A percentile compares a stretch with the other conserved stretches of the same genome.
Conservation (phyloP, 2,888 invertebrate genomes). For the Drosophila longiperda region DNA sequence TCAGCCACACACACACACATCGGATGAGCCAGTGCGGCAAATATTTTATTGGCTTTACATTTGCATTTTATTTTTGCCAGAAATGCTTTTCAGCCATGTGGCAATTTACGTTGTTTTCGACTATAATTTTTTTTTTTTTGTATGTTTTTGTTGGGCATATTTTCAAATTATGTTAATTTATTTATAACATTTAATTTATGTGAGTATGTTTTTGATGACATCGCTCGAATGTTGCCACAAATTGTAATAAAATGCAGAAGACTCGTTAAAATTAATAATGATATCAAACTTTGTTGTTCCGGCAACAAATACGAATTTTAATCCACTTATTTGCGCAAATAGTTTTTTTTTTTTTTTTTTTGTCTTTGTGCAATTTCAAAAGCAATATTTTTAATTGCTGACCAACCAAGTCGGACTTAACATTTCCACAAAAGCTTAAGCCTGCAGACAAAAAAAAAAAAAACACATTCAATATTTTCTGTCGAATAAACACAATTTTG, state of each 20-base stretch:
- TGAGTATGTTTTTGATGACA: slow-evolving; percentile 56
- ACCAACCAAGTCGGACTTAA: not conserved
- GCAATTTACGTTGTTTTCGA: slow-evolving; percentile 25
- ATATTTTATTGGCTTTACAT: slow-evolving; percentile 65
- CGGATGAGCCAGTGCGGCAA: slow-evolving; percentile 31
- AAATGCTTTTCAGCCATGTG: slow-evolving; percentile 25
- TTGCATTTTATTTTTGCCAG: slow-evolving; percentile 55
- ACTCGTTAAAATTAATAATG: slow-evolving; percentile 25
- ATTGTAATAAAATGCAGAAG: slow-evolving; percentile 48
- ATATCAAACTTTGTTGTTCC: not conserved
- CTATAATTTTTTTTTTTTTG: not conserved
- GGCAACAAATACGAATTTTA: not conserved
- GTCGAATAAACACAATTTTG: not conserved
- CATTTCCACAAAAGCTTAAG: not conserved
- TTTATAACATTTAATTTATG: slow-evolving; percentile 70
- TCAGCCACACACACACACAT: slow-evolving; percentile 11
- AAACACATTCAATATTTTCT: not conserved
- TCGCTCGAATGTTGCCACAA: slow-evolving; percentile 8
- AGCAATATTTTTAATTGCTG: not conserved
- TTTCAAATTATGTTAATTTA: slow-evolving; percentile 73
- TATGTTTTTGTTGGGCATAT: slow-evolving; percentile 26
- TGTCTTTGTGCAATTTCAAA: not conserved
- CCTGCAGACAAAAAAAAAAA: not conserved
- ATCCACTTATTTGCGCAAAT: not conserved
- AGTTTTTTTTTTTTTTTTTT: not conserved